Evolutionary conservation across 2,888 invertebrate genomes (phyloP).

Genomic region (Polymixis lichenea): DNA sequence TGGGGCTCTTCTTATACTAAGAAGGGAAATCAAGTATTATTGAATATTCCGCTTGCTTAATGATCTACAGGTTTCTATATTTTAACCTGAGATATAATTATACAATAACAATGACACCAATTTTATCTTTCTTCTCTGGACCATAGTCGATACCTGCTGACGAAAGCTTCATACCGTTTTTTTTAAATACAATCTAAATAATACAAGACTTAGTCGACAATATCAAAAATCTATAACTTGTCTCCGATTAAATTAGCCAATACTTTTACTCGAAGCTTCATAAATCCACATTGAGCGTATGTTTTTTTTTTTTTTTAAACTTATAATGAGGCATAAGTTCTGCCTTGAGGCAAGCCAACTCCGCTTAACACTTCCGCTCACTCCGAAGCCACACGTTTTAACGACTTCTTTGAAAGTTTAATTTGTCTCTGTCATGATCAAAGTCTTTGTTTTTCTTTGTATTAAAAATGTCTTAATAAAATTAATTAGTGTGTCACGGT

Average conservation of each 20-base stretch:
- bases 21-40: not conserved
- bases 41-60: not conserved
- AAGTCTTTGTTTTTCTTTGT: slow-evolving; percentile 52
- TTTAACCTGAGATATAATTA: not conserved
- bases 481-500: slow-evolving; percentile 40
- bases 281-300: slow-evolving; percentile 27
- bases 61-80: not conserved
- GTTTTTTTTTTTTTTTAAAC: slow-evolving; percentile 46
- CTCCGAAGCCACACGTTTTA: slow-evolving; percentile 48
- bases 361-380: slow-evolving; percentile 45
- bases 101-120: not conserved
- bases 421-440: slow-evolving; percentile 70
- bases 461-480: slow-evolving; percentile 47
- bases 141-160: not conserved
- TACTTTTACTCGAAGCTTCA: slow-evolving; percentile 33
- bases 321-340: slow-evolving; percentile 48
- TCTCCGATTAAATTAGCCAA: slow-evolving; percentile 3
- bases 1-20: not conserved
- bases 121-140: not conserved
- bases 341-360: slow-evolving; percentile 27
- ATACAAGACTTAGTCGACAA: not conserved
- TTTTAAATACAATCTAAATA: too few relatives aligned
- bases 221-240: not conserved
- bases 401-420: slow-evolving; percentile 68
- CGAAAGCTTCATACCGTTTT: not conserved